phyloP scores from a whole-genome alignment of 2,888 invertebrate genomes.

The Clusia tigrina region DNA sequence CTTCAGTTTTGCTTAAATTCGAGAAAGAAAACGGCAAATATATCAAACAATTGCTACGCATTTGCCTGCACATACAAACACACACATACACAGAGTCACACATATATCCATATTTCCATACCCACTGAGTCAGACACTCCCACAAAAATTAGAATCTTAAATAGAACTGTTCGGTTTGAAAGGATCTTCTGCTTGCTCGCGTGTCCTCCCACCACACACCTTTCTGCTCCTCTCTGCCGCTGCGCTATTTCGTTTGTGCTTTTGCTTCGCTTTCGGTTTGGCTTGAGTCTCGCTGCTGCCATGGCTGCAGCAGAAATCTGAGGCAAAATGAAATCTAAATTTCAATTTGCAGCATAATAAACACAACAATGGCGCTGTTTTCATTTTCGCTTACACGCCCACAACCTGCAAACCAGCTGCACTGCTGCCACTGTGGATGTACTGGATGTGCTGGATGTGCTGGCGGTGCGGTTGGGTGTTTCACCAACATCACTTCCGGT shows the following conservation, averaged over 20 bases:
- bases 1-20: too few relatives aligned
- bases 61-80: too few relatives aligned
- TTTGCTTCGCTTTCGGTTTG: not conserved
- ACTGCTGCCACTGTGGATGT: not conserved
- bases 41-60: too few relatives aligned
- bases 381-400: conserved; percentile 9
- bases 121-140: too few relatives aligned
- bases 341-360: conserved; percentile 26
- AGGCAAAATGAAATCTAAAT: conserved; percentile 10
- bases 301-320: too few relatives aligned
- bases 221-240: too few relatives aligned
- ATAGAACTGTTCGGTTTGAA: not conserved
- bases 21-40: too few relatives aligned
- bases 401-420: not conserved
- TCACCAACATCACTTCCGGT: conserved; percentile 49
- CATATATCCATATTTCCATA: too few relatives aligned
- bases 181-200: not conserved
- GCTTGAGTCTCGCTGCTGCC: too few relatives aligned
- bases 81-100: not conserved
- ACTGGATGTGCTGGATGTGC: not conserved
- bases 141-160: not conserved
- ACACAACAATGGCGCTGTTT: conserved; percentile 16
- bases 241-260: not conserved
- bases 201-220: too few relatives aligned
- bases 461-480: conserved; percentile 27